Conservation (phyloP, 2,888 invertebrate species). For the Zygogramma bicolorata region DNA sequence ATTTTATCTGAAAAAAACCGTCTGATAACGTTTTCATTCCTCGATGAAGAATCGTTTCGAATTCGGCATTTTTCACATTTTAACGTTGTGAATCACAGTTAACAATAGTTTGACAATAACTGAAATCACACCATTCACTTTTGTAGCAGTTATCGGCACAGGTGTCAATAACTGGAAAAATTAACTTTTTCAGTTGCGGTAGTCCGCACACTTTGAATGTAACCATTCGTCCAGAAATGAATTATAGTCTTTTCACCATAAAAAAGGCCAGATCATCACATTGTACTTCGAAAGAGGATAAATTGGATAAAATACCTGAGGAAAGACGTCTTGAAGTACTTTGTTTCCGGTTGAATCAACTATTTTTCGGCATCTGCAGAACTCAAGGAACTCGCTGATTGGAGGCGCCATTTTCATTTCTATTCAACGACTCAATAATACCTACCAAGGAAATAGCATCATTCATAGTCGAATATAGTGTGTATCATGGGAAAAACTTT, state of each 20-base stretch:
- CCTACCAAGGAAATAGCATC: background rate
- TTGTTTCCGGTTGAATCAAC: background rate
- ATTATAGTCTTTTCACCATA: background rate
- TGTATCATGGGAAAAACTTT: background rate
- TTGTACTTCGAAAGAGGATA: background rate
- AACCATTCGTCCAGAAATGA: background rate
- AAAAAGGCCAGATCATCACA: background rate
- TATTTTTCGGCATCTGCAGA: background rate
- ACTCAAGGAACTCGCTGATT: background rate
- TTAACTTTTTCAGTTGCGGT: background rate
- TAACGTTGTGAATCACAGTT: background rate
- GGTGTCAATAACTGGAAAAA: background rate
- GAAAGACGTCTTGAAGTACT: background rate
- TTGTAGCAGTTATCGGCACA: conserved; percentile 1
- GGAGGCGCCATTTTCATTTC: background rate
- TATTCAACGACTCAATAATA: background rate
- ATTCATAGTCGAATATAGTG: background rate
- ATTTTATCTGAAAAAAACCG: too few species aligned
- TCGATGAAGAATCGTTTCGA: too few species aligned
- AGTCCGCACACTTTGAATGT: background rate
- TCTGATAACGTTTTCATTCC: too few species aligned
- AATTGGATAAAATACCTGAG: background rate
- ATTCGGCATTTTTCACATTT: background rate
- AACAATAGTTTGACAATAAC: background rate
- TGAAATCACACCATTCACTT: background rate